phyloP scores from a whole-genome alignment of 2,888 invertebrate species.

The Hirtodrosophila confusa region DNA sequence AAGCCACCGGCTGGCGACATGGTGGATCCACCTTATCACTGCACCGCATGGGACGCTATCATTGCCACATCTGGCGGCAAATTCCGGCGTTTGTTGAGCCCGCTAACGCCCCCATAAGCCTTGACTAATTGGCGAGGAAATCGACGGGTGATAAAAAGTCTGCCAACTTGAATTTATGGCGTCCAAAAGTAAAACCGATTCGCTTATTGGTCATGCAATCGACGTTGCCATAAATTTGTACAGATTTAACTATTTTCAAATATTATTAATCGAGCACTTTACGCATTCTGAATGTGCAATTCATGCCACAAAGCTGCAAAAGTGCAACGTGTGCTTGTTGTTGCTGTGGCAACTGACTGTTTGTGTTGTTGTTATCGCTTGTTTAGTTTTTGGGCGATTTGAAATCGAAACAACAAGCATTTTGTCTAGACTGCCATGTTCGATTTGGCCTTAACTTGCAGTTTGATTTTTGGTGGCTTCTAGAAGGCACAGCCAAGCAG shows the following conservation, averaged over 20 bases:
- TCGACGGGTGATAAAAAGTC: constrained; percentile 51
- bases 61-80: constrained; percentile 63
- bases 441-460: constrained; percentile 61
- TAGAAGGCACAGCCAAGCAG: neutral
- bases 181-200: constrained; percentile 30
- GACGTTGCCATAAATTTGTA: constrained; percentile 59
- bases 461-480: constrained; percentile 24
- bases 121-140: constrained; percentile 74
- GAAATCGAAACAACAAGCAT: constrained; percentile 68
- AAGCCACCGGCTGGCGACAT: constrained; percentile 58
- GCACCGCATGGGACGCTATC: constrained; percentile 47
- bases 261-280: constrained; percentile 68
- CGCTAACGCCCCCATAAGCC: constrained; percentile 59
- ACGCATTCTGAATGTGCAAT: constrained; percentile 67
- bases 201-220: constrained; percentile 36
- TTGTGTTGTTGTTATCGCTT: constrained; percentile 11
- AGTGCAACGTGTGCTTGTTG: constrained; percentile 33
- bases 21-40: constrained; percentile 59
- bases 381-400: constrained; percentile 18
- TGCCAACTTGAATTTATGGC: constrained; percentile 44
- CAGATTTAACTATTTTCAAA: constrained; percentile 59
- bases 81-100: constrained; percentile 49
- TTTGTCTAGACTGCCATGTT: constrained; percentile 72
- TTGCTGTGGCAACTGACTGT: constrained; percentile 7
- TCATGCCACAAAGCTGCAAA: constrained; percentile 48